These are phyloP conservation scores for Xestoiulus laeticollis DNA, from an alignment of 2,888 invertebrate species.

Conservation along the genomic window DNA sequence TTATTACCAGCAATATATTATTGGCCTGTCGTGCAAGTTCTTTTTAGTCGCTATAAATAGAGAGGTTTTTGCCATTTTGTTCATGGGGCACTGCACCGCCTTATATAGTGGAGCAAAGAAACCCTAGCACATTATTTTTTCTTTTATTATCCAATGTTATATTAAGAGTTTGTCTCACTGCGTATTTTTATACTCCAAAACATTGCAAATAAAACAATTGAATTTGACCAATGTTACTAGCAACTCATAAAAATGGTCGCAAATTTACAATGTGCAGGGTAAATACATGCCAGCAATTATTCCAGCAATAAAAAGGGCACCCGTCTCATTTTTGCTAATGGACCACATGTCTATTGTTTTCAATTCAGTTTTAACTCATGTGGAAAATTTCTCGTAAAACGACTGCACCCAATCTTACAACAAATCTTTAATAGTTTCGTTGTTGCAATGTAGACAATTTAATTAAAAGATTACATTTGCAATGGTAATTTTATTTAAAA, in stretches of 20 bases:
- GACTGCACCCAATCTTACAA: background rate
- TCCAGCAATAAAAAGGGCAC: background rate
- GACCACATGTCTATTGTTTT: background rate
- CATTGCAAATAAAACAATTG: background rate
- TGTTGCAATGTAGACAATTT: background rate
- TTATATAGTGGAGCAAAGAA: slow-evolving; percentile 22
- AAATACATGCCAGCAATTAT: background rate
- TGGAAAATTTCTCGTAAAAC: slow-evolving; percentile 31
- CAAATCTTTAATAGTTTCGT: background rate
- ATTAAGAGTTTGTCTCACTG: slow-evolving; percentile 40
- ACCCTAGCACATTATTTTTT: background rate
- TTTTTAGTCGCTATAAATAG: slow-evolving; percentile 34
- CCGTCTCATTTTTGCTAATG: slow-evolving; percentile 12
- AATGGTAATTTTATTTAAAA: background rate
- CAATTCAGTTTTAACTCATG: slow-evolving; percentile 18
- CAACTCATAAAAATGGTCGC: background rate
- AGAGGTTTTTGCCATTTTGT: slow-evolving; percentile 38
- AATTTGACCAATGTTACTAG: slow-evolving; percentile 12
- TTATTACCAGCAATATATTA: slow-evolving; percentile 39
- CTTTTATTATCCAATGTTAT: slow-evolving; percentile 40
- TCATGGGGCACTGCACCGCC: slow-evolving; percentile 38
- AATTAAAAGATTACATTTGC: background rate
- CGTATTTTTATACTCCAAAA: slow-evolving; percentile 29
- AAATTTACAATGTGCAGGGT: slow-evolving; percentile 22
- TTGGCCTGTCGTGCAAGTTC: slow-evolving; percentile 18